Evolutionary conservation across 2,113 vertebrate genomes (phyloP).

Genomic region (Meles meles): DNA sequence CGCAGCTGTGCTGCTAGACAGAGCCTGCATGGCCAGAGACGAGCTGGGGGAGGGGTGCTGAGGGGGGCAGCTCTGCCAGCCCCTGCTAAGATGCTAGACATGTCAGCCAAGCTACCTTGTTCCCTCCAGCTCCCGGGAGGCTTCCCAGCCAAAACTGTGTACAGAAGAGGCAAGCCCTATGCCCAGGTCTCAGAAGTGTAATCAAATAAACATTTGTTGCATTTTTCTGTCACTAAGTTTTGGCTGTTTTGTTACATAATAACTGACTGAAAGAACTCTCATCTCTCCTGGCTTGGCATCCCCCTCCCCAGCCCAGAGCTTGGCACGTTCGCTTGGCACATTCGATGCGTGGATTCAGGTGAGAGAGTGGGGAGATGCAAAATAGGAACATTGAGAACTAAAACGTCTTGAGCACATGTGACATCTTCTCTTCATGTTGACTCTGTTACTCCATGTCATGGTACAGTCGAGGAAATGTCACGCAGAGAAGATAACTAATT

Average conservation of each 20-base stretch:
- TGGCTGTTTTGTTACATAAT: not conserved
- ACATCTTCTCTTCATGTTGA: not conserved
- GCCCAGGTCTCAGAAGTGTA: not conserved
- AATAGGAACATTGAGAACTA: not conserved
- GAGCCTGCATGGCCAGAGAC: not conserved
- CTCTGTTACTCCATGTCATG: fast-evolving
- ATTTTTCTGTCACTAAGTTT: not conserved
- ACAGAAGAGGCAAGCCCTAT: fast-evolving
- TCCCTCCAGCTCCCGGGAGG: not conserved
- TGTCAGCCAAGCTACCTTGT: not conserved
- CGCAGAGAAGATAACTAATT: not conserved
- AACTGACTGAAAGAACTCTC: not conserved
- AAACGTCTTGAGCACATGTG: not conserved
- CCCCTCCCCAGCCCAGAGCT: too few species aligned
- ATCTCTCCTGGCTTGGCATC: not conserved
- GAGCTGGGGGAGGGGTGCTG: not conserved
- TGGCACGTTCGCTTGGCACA: too few species aligned
- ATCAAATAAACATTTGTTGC: not conserved
- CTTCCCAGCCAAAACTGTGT: not conserved
- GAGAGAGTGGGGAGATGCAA: not conserved
- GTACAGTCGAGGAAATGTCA: not conserved
- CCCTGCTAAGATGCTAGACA: not conserved
- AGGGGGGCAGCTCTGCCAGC: not conserved
- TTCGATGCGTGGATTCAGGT: not conserved
- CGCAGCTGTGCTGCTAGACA: not conserved